Percentiles rank a stretch among this genome's conserved stretches.
These are phyloP conservation scores for Bubo blakistoni DNA, from an alignment of 2,113 vertebrate species.

Conservation along the genomic window DNA sequence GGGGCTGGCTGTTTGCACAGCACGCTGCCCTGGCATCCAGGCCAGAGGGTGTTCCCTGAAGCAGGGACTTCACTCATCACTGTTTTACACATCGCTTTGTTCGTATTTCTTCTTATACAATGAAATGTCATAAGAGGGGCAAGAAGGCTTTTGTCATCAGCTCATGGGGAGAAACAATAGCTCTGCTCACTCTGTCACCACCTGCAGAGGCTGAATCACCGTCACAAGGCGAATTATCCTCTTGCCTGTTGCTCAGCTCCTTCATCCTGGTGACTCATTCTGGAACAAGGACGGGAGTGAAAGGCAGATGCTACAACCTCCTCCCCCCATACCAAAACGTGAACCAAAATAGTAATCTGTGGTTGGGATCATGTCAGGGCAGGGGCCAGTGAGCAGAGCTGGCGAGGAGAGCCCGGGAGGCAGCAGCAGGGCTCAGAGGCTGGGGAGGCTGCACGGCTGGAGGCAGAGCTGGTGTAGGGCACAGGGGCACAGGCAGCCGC, in stretches of 20 bases:
- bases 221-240: background rate
- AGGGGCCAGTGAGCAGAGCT: background rate
- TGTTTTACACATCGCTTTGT: background rate
- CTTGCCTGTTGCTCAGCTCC: background rate
- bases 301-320: background rate
- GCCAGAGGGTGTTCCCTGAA: background rate
- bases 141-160: background rate
- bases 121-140: background rate
- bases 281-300: background rate
- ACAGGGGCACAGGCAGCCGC: background rate
- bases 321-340: background rate
- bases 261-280: background rate
- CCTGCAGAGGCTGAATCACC: conserved; percentile 42
- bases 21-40: background rate
- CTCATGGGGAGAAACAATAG: conserved; percentile 16
- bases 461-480: background rate
- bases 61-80: background rate
- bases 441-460: accelerated
- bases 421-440: background rate
- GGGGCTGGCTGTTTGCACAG: background rate
- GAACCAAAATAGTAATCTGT: background rate
- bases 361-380: background rate
- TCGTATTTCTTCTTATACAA: background rate
- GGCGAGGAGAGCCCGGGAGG: background rate
- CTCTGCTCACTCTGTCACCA: background rate